A percentile compares a stretch with the other conserved stretches of the same genome.
These are phyloP conservation scores for Plebejus melissa DNA, from an alignment of 2,888 invertebrate species.

Conservation along the genomic window DNA sequence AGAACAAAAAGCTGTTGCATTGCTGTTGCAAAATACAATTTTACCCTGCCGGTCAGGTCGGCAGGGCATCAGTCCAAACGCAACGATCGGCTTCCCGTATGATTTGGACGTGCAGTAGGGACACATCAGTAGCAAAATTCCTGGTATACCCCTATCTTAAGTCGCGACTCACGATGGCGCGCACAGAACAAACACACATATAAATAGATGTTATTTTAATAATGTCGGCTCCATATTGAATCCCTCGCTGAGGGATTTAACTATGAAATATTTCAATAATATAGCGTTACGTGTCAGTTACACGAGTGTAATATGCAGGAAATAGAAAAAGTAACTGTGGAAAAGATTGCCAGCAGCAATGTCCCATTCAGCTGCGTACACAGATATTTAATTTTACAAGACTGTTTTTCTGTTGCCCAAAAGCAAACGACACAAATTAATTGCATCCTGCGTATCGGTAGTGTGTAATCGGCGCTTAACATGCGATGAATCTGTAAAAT, in stretches of 20 bases:
- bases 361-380: not conserved
- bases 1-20: no score
- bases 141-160: no score
- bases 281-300: not conserved
- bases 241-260: constrained; percentile 67
- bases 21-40: no score
- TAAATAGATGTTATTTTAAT: constrained; percentile 67
- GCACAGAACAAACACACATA: constrained; percentile 40
- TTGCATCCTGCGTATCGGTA: not conserved
- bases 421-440: no score
- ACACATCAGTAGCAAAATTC: no score
- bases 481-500: not conserved
- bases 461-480: not conserved
- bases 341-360: not conserved
- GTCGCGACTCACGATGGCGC: not conserved
- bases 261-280: constrained; percentile 75
- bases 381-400: no score
- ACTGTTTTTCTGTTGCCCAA: no score
- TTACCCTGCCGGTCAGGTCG: no score
- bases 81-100: no score
- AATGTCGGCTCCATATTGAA: constrained; percentile 60
- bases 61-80: no score
- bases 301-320: not conserved
- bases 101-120: no score
- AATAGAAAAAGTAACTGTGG: no score